Evolutionary conservation across 1,140 invertebrate genomes (phyloP), one percentile per base, ranked within the genome.

Genomic region (Zeugodacus cucurbitae): DNA sequence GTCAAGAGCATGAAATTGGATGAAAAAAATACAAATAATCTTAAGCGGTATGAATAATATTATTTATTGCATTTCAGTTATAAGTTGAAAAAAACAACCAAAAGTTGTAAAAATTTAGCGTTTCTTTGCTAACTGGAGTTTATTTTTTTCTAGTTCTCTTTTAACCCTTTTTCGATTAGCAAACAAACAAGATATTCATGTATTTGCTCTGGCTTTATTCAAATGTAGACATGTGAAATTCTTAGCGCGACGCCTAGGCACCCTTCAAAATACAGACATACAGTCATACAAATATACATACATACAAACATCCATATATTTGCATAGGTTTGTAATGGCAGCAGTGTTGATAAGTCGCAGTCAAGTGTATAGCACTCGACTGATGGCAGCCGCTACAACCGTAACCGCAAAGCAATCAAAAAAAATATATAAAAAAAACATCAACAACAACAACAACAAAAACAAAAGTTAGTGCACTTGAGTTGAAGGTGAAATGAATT

Each of bases 401-500:
- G n/a, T 48, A 82, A 82, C 74, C n/a, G n/a, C 74, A 82, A 48
- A n/a, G 22, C 41, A 82, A 48, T 34, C 14, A 37, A 54, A 20
- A 10, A 70, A 70, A 34, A n/a, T n/a, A n/a, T n/a, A n/a, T n/a
- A n/a, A n/a, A n/a, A n/a, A n/a, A 10, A 59, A 22, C 5, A 59
- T 59, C 22, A 59, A 59, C 14, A 54, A 14, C 48, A 62, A 62
- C 58, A 74, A 14, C 44, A 82, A 29, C 7, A 82, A 48, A n/a
- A 48, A 48, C 41, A 82, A 48, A 26, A 48, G 74, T 22, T 82
- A 82, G 74, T 82, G 74, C 74, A 82, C 74, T 82, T 82, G 74
- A 82, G 74, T 82, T 82, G 74, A 82, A 82, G 74, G 74, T 82
- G 44, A 82, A 82, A 54, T 82, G 74, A 82, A 82, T 48, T 26